Percentiles rank a stretch among this genome's conserved stretches.
phyloP scores from a whole-genome alignment of 2,888 invertebrate genomes.

The Pilophorus perplexus region DNA sequence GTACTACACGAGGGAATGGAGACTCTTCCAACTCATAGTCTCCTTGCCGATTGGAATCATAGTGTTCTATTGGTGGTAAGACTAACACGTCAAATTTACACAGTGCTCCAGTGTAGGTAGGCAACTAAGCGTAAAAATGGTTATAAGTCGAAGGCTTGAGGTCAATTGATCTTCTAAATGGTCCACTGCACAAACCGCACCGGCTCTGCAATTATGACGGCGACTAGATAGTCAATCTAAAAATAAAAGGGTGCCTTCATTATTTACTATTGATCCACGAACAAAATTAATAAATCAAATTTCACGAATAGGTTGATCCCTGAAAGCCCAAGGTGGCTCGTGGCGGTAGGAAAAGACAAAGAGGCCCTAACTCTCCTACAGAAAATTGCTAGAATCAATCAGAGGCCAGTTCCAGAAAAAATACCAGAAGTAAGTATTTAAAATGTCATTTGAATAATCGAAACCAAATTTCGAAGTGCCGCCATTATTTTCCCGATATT shows the following conservation, averaged over 20 bases:
- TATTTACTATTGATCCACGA: no score
- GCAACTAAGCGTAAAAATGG: no score
- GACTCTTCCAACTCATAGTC: constrained; percentile 64
- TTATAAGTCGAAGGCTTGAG: no score
- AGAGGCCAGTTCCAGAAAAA: constrained; percentile 48
- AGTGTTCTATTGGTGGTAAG: constrained; percentile 52
- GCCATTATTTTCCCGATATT: background rate
- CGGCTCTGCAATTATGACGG: no score
- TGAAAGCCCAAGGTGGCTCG: constrained; percentile 77
- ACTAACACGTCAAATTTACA: no score
- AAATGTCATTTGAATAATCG: background rate
- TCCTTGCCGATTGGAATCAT: constrained; percentile 63
- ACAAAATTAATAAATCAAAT: no score
- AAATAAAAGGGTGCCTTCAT: no score
- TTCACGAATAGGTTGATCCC: constrained; percentile 59
- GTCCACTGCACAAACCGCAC: no score
- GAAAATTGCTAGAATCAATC: constrained; percentile 60
- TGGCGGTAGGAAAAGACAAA: constrained; percentile 64
- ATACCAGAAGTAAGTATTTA: constrained; percentile 43
- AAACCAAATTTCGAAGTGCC: background rate
- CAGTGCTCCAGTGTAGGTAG: no score
- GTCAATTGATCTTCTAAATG: no score
- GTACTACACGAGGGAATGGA: constrained; percentile 67
- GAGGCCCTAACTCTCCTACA: constrained; percentile 63
- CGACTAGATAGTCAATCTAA: no score